Evolutionary conservation across 1,140 invertebrate species (phyloP).

Genomic region (Drosophila saltans): DNA sequence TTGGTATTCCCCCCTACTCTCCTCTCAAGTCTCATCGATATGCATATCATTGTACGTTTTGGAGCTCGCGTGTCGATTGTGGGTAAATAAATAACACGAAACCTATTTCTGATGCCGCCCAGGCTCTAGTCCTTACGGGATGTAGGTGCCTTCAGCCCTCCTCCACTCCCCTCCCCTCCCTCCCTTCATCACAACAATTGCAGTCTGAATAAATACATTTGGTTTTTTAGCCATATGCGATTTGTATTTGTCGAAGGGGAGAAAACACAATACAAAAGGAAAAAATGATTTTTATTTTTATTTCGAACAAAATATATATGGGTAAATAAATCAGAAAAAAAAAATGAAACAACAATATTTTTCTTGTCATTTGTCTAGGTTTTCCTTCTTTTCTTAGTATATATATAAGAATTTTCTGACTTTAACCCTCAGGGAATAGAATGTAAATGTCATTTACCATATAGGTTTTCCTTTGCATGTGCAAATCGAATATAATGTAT

Average conservation of each 20-base stretch:
- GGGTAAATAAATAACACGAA: conserved; percentile 82
- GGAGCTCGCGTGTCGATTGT: conserved; percentile 75
- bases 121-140: conserved; percentile 5
- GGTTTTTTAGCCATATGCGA: conserved; percentile 28
- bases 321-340: conserved; percentile 67
- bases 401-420: conserved; percentile 29
- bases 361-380: conserved; percentile 38
- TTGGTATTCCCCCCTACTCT: neutral
- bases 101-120: conserved; percentile 66
- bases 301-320: conserved; percentile 48
- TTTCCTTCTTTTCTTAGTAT: neutral
- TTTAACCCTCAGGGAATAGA: conserved; percentile 30
- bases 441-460: conserved; percentile 53
- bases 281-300: conserved; percentile 38
- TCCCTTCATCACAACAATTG: conserved; percentile 38
- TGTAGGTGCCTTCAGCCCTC: neutral
- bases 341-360: conserved; percentile 29
- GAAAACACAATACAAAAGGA: neutral
- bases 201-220: conserved; percentile 63
- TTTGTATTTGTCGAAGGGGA: conserved; percentile 67
- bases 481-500: conserved; percentile 26
- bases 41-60: conserved; percentile 70
- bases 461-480: conserved; percentile 43
- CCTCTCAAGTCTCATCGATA: conserved; percentile 60
- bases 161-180: conserved; percentile 1